Evolutionary conservation across 2,113 vertebrate species (phyloP).

Genomic region (Lepisosteus osseus): DNA sequence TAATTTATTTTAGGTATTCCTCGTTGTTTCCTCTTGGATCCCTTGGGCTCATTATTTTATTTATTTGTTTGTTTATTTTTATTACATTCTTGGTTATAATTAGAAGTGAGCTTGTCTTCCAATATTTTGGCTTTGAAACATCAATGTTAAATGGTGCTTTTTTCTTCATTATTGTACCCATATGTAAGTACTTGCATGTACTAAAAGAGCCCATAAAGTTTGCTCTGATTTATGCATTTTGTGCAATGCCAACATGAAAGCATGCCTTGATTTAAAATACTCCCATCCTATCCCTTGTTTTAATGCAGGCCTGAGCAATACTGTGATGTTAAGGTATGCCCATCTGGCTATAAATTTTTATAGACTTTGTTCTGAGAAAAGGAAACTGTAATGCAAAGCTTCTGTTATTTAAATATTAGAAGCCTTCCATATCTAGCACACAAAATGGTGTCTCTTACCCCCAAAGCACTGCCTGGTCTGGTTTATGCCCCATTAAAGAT

Average conservation of each 20-base stretch:
- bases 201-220: not conserved
- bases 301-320: not conserved
- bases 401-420: not conserved
- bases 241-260: not conserved
- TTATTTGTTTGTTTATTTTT: no score
- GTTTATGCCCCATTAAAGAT: no score
- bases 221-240: not conserved
- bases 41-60: no score
- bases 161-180: not conserved
- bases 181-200: not conserved
- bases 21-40: no score
- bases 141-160: not conserved
- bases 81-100: no score
- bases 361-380: not conserved
- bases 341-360: conserved; percentile 3
- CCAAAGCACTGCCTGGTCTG: no score
- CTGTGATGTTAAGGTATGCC: conserved; percentile 1
- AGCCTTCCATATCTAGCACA: no score
- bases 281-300: not conserved
- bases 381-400: not conserved
- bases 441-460: no score
- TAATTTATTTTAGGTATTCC: no score
- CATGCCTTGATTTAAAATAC: not conserved
- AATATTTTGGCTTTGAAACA: no score
- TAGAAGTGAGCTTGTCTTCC: no score